Percentiles rank a stretch among this genome's conserved stretches.
Evolutionary conservation across 2,888 invertebrate species (phyloP).

Genomic region (Syritta pipiens): DNA sequence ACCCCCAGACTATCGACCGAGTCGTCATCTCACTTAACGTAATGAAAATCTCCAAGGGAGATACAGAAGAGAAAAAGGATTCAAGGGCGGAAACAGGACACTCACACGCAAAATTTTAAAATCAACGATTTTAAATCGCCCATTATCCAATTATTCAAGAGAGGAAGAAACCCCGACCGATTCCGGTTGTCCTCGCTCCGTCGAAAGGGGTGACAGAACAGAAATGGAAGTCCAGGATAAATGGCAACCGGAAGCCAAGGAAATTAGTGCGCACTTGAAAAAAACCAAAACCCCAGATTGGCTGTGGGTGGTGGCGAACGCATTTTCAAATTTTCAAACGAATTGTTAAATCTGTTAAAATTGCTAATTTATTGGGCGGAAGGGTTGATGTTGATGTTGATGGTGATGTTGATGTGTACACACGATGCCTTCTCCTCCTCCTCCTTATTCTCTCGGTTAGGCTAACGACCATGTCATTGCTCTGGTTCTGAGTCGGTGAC

Average conservation of each 20-base stretch:
- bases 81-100: constrained; percentile 56
- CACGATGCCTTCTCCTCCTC: neutral
- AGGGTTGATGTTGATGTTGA: constrained; percentile 53
- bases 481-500: constrained; percentile 27
- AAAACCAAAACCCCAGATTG: constrained; percentile 64
- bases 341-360: constrained; percentile 44
- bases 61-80: constrained; percentile 18
- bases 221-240: constrained; percentile 19
- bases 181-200: neutral
- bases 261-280: constrained; percentile 68
- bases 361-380: constrained; percentile 66
- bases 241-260: constrained; percentile 60
- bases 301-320: constrained; percentile 53
- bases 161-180: constrained; percentile 20
- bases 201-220: constrained; percentile 33
- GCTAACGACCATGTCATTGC: constrained; percentile 64
- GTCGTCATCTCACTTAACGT: constrained; percentile 50
- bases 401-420: neutral
- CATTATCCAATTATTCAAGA: constrained; percentile 59
- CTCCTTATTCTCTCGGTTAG: no score
- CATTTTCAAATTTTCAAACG: constrained; percentile 48
- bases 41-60: constrained; percentile 51
- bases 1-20: constrained; percentile 13
- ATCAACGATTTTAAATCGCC: constrained; percentile 66
- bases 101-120: constrained; percentile 67